These are phyloP conservation scores for Nomada lathburiana DNA, from an alignment of 2,888 invertebrate genomes.

Conservation along the genomic window DNA sequence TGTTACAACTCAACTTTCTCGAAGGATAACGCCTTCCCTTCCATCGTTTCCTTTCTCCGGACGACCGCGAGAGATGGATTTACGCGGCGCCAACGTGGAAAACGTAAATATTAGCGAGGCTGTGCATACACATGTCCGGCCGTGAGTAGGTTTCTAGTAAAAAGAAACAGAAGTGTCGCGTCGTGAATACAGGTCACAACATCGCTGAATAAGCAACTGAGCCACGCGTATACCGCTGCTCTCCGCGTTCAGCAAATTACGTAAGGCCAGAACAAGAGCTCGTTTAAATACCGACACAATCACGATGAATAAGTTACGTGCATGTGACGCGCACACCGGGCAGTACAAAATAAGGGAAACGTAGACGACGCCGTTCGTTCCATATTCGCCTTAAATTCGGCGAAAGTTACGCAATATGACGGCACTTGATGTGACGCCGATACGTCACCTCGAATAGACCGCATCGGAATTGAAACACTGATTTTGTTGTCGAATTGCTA, in stretches of 20 bases:
- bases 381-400: conserved; percentile 78
- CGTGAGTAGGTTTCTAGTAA: conserved; percentile 71
- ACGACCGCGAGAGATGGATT: conserved; percentile 45
- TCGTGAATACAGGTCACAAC: conserved; percentile 81
- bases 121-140: conserved; percentile 17
- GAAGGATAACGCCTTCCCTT: conserved; percentile 51
- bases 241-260: conserved; percentile 78
- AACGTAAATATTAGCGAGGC: conserved; percentile 47
- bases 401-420: conserved; percentile 74
- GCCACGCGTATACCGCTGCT: conserved; percentile 60
- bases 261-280: conserved; percentile 81
- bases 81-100: conserved; percentile 57
- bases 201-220: conserved; percentile 81
- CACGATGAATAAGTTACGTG: conserved; percentile 55
- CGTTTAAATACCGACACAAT: conserved; percentile 79
- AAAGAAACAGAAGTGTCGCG: conserved; percentile 72
- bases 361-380: conserved; percentile 40
- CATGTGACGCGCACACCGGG: conserved; percentile 24
- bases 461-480: too few species aligned
- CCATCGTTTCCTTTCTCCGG: conserved; percentile 46
- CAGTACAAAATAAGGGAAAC: conserved; percentile 55
- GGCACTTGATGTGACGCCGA: conserved; percentile 10
- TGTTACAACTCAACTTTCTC: conserved; percentile 60
- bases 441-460: not conserved
- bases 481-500: not conserved